These are phyloP conservation scores for Arizona elegans DNA, from an alignment of 2,113 vertebrate species.

Conservation along the genomic window DNA sequence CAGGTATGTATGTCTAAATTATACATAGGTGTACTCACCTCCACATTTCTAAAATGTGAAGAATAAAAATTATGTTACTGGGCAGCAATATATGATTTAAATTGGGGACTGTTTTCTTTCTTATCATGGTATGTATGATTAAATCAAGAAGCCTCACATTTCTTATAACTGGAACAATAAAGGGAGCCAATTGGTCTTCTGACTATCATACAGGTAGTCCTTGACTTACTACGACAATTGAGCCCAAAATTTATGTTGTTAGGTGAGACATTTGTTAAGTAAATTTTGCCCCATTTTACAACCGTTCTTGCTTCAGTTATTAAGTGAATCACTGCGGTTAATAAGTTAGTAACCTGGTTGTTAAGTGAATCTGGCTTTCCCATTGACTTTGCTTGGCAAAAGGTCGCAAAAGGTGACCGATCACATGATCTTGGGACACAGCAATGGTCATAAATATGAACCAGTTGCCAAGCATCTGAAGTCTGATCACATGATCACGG, in stretches of 20 bases:
- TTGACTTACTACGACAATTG: neutral
- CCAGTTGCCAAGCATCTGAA: too few species aligned
- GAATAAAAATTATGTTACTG: neutral
- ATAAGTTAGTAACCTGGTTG: neutral
- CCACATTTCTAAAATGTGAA: neutral
- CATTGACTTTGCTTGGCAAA: too few species aligned
- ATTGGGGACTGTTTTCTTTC: neutral
- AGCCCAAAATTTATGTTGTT: neutral
- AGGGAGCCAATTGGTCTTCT: neutral
- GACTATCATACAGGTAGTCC: neutral
- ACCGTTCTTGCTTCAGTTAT: neutral
- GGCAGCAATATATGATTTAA: neutral
- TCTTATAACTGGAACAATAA: neutral
- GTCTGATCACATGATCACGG: too few species aligned
- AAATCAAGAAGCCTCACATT: neutral
- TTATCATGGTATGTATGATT: neutral
- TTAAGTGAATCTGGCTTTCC: too few species aligned
- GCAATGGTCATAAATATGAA: too few species aligned
- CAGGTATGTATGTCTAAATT: conserved; percentile 69
- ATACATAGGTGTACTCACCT: neutral
- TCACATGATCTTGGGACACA: too few species aligned
- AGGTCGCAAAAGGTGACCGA: too few species aligned
- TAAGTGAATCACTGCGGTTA: neutral
- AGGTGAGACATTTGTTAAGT: neutral
- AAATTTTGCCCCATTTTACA: neutral